Percentiles rank a stretch among this genome's conserved stretches.
phyloP scores from a whole-genome alignment of 2,797 vertebrate species.

The Sciurus vulgaris region DNA sequence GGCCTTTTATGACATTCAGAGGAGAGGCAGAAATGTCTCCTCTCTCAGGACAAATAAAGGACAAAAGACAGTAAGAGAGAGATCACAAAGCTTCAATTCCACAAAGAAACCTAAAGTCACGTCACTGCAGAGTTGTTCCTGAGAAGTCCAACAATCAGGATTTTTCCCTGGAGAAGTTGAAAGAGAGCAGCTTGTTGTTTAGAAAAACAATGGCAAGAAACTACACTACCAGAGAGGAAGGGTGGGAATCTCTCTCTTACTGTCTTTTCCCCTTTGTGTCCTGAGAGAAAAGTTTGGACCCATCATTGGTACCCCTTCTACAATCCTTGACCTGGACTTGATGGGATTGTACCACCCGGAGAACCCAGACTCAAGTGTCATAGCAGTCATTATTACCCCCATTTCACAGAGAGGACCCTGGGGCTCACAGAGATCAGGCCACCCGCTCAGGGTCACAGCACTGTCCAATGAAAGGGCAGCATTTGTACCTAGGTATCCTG shows the following conservation, averaged over 20 bases:
- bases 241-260: background rate
- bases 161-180: background rate
- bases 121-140: background rate
- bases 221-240: background rate
- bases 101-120: background rate
- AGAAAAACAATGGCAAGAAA: slow-evolving; percentile 17
- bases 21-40: background rate
- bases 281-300: background rate
- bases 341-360: background rate
- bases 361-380: background rate
- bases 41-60: background rate
- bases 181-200: background rate
- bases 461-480: background rate
- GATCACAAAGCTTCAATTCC: background rate
- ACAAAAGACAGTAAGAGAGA: background rate
- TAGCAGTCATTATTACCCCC: background rate
- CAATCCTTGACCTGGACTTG: background rate
- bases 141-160: slow-evolving; percentile 26
- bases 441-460: background rate
- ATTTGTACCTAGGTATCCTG: background rate
- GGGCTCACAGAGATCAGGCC: background rate
- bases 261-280: no score
- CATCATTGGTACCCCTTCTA: background rate
- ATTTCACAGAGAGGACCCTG: background rate
- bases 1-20: background rate